Base-by-base conservation (phyloP, 2,888 invertebrate species). In the Dolichopus griseipennis region DNA sequence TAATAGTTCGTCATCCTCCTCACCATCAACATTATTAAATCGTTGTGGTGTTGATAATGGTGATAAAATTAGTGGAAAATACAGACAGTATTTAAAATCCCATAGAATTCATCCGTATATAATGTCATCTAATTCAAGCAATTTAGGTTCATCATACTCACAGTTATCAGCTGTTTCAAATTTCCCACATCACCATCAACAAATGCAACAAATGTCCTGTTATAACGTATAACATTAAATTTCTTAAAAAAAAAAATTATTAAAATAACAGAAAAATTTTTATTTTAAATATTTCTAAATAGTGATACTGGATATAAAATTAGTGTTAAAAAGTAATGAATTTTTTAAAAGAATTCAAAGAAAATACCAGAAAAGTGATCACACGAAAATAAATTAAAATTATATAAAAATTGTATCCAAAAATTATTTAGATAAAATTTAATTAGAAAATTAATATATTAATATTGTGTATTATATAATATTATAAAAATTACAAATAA, bases 21-120 rank as follows among this genome's bases (percentile, higher is more conserved):
- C 18, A 18, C 66, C 69, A 63, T 33, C 67, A 41, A 41, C 69
- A 66, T 52, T 52, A 18, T 52, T 52, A 52, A 65, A 64, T 37
- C 33, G 10, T 20, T 34, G 34, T 37, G 33, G 27, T 27, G 27
- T 34, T 34, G 33, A 64, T 37, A 33, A 64, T 37, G 27, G 3
- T 27, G 37, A 64, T 37, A 37, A 37, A 64, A 34, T 34, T 37
- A 64, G 22, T 20, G 37, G 64, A n/a, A 64, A 64, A 64, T 34
- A 64, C 20, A 64, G 37, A 71, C 85, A 85, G 78, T 85, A 85
- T 76, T 78, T 85, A 75, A 82, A 84, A 72, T 82, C 84, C 67
- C 85, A 85, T 76, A 81, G 85, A 75, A 82, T 85, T 78, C 85
- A 85, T 78, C 85, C 85, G 22, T 85, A 85, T 76, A 81, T 84